Evolutionary conservation across 1,140 invertebrate species (phyloP).

Genomic region (Bombus waltoni): DNA sequence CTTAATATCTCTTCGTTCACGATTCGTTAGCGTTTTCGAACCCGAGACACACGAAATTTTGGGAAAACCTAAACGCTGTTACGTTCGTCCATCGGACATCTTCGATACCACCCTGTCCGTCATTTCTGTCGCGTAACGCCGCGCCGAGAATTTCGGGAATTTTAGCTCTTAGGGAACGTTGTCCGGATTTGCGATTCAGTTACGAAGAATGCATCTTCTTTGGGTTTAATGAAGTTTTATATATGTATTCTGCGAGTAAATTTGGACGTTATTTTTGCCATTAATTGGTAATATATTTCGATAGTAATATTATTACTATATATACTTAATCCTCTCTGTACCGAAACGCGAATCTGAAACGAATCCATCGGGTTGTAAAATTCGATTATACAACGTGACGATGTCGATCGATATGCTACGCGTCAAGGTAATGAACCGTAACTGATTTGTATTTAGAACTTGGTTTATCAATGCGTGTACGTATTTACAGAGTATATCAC

Average conservation of each 20-base stretch:
- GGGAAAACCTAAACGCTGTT: not conserved
- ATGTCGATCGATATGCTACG: not conserved
- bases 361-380: not conserved
- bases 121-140: not conserved
- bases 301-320: not conserved
- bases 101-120: not conserved
- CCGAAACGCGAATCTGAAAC: not conserved
- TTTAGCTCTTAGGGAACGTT: not conserved
- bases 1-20: not conserved
- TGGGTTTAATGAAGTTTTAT: not conserved
- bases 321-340: not conserved
- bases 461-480: not conserved
- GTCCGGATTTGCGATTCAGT: not conserved
- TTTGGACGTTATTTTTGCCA: not conserved
- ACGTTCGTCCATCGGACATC: not conserved
- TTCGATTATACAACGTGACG: not conserved
- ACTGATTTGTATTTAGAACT: not conserved
- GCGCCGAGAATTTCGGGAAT: constrained; percentile 1
- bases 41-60: not conserved
- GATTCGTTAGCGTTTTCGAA: not conserved
- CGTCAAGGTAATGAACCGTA: not conserved
- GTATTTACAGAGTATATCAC: not conserved
- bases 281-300: no score
- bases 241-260: not conserved
- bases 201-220: not conserved